These are phyloP conservation scores for Monochamus alternatus DNA, from an alignment of 2,888 invertebrate genomes.

Conservation along the genomic window DNA sequence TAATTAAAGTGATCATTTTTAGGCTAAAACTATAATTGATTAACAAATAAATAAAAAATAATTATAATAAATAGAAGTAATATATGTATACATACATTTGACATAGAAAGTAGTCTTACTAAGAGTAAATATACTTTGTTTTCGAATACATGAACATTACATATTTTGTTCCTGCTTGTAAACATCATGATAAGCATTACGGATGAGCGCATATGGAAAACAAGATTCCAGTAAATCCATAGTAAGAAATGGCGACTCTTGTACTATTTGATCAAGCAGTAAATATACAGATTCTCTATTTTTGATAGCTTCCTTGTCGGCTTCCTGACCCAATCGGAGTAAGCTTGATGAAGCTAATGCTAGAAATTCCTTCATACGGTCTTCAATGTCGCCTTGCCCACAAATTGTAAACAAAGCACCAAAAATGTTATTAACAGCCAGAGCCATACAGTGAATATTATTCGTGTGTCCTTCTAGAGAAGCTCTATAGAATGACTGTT, in stretches of 20 bases:
- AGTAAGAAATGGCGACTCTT: constrained; percentile 97
- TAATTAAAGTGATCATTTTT: constrained; percentile 1
- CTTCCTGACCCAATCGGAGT: constrained; percentile 94
- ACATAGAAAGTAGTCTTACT: constrained; percentile 21
- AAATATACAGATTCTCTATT: constrained; percentile 98
- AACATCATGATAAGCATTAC: constrained; percentile 98
- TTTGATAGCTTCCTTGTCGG: constrained; percentile 93
- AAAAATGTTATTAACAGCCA: constrained; percentile 96
- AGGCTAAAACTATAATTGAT: not conserved
- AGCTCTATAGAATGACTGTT: constrained; percentile 90
- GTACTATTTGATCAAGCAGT: constrained; percentile 96
- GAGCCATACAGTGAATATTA: constrained; percentile 98
- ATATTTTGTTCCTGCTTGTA: constrained; percentile 89
- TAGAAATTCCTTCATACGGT: constrained; percentile 96
- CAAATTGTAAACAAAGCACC: constrained; percentile 97
- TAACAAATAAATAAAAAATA: constrained; percentile 21
- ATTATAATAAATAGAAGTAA: constrained; percentile 7
- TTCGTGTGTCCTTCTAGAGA: constrained; percentile 96
- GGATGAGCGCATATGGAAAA: constrained; percentile 97
- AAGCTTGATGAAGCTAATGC: constrained; percentile 96
- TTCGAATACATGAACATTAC: constrained; percentile 55
- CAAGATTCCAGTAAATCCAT: constrained; percentile 99
- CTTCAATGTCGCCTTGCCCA: constrained; percentile 96
- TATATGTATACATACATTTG: constrained; percentile 7
- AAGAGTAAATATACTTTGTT: constrained; percentile 6